These are phyloP conservation scores for Montipora foliosa DNA, from an alignment of 64 coral and sea anemone genomes.

Conservation along the genomic window DNA sequence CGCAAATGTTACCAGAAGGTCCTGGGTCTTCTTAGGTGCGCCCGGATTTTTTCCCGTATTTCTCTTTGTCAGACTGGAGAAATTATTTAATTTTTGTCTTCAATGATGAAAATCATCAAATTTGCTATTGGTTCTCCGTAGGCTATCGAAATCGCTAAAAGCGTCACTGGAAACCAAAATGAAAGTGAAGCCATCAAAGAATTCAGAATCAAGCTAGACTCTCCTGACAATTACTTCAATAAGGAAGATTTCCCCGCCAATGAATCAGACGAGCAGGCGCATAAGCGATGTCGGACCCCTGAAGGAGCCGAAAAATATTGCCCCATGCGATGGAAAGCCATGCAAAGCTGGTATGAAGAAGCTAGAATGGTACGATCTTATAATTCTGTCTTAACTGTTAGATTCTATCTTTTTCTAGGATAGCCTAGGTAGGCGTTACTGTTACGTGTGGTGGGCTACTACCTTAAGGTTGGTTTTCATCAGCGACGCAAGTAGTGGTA, in stretches of 20 bases:
- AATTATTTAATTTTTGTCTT: too few species aligned
- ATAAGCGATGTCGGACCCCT: slow-evolving; percentile 44
- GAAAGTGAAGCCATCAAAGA: slow-evolving; percentile 55
- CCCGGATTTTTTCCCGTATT: too few species aligned
- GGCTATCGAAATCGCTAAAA: slow-evolving; percentile 65
- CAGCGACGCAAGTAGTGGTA: too few species aligned
- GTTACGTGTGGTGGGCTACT: too few species aligned
- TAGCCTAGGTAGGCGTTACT: too few species aligned
- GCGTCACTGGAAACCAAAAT: slow-evolving; percentile 43
- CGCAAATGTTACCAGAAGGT: too few species aligned
- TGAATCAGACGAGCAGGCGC: slow-evolving; percentile 80
- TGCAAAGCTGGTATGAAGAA: slow-evolving; percentile 74
- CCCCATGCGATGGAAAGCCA: slow-evolving; percentile 73
- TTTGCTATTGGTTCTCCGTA: background rate
- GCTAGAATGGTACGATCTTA: slow-evolving; percentile 64
- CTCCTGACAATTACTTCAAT: slow-evolving; percentile 71
- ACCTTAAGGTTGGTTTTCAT: too few species aligned
- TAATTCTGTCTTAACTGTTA: background rate
- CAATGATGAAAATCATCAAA: background rate
- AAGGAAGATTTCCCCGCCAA: slow-evolving; percentile 70
- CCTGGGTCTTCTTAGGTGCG: too few species aligned
- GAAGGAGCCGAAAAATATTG: slow-evolving; percentile 77
- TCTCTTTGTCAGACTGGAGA: too few species aligned
- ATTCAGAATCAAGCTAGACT: slow-evolving; percentile 54
- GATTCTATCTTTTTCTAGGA: too few species aligned